phyloP scores from a whole-genome alignment of 2,797 vertebrate genomes.

The Gymnopithys bicolor region DNA sequence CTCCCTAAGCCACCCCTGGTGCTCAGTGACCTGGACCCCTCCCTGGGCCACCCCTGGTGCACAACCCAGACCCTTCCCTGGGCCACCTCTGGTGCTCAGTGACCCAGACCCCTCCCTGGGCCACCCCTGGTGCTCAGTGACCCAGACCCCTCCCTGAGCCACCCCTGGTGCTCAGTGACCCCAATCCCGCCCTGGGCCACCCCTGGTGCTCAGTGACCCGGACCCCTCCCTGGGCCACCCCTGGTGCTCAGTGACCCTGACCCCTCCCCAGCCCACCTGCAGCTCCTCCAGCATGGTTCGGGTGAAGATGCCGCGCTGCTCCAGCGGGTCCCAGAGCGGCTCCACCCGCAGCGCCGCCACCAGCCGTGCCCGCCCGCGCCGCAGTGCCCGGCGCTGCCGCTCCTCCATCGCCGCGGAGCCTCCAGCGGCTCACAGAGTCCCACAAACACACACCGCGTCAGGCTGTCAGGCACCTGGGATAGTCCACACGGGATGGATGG shows the following conservation, averaged over 20 bases:
- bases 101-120: not conserved
- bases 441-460: not conserved
- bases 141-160: not conserved
- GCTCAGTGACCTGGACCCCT: not conserved
- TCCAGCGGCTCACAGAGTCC: not conserved
- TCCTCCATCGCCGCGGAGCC: slow-evolving; percentile 81
- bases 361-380: slow-evolving; percentile 75
- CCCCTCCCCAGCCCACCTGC: slow-evolving; percentile 74
- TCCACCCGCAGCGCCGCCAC: slow-evolving; percentile 80
- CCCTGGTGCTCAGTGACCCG: too few species aligned
- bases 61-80: not conserved
- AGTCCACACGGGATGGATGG: not conserved
- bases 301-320: slow-evolving; percentile 84
- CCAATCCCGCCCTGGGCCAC: not conserved
- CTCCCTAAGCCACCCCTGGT: not conserved
- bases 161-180: too few species aligned
- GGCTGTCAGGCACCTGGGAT: too few species aligned
- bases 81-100: too few species aligned
- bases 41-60: too few species aligned
- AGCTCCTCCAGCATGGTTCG: slow-evolving; percentile 91
- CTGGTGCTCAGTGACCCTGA: not conserved
- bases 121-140: not conserved
- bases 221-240: not conserved
- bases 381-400: slow-evolving; percentile 78
- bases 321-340: slow-evolving; percentile 81